phyloP scores from a whole-genome alignment of 2,797 vertebrate genomes.

The Myotis findleyi region DNA sequence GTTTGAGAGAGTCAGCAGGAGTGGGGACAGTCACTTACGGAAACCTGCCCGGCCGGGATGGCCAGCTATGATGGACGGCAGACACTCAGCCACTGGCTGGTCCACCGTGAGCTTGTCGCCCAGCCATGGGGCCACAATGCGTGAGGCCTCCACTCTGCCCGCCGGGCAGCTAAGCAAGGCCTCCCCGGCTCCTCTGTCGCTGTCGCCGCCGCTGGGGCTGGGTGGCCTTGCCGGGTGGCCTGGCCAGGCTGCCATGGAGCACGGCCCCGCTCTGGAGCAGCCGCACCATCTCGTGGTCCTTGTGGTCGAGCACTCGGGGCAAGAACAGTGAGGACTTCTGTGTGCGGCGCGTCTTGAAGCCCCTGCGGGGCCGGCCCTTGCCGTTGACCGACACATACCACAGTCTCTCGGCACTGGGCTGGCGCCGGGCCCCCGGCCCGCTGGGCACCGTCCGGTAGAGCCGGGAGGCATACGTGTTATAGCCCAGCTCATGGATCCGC shows the following conservation, averaged over 20 bases:
- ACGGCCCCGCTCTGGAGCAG: conserved; percentile 88
- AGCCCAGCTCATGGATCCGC: conserved; percentile 96
- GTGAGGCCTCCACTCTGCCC: rapidly evolving
- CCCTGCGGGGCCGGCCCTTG: conserved; percentile 96
- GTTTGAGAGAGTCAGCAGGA: neutral
- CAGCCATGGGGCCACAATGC: rapidly evolving
- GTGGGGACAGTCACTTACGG: rapidly evolving
- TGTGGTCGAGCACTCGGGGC: conserved; percentile 95
- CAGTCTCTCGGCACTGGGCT: conserved; percentile 92
- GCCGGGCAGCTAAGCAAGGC: rapidly evolving
- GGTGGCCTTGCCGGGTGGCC: conserved; percentile 63
- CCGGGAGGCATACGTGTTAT: conserved; percentile 96
- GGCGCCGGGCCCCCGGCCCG: conserved; percentile 82
- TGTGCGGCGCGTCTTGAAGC: conserved; percentile 96
- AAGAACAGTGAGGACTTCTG: conserved; percentile 98
- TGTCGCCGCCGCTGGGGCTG: conserved; percentile 82
- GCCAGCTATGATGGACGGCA: rapidly evolving
- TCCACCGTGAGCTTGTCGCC: neutral
- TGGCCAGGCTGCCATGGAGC: conserved; percentile 86
- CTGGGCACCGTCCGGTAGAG: conserved; percentile 85
- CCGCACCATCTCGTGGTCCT: conserved; percentile 95
- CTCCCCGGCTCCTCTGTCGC: neutral
- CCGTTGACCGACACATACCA: conserved; percentile 98
- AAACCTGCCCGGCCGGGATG: rapidly evolving
- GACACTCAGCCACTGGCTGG: rapidly evolving